Base-by-base conservation (phyloP, 2,888 invertebrate species). In the Beris morrisii region DNA sequence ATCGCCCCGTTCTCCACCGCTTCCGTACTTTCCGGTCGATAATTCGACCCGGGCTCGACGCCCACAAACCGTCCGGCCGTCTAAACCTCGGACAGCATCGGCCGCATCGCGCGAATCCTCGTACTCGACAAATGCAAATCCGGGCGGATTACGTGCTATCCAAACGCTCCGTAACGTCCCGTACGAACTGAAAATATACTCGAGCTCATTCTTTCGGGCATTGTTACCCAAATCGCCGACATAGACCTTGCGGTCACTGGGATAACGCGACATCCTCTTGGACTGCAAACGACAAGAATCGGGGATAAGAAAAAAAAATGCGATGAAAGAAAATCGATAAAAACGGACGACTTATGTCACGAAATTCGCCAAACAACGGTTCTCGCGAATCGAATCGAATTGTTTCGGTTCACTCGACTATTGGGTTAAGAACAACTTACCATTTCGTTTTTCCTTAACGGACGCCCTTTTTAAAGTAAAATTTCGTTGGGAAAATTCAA, bases 91-190 rank as follows among this genome's bases (percentile, higher is more conserved):
- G 69, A 95, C 93, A 31, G 95, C 93, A 81, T 95, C 95, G 75
- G 94, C 93, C 9, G 95, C 95, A 80, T 97, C 97, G 70, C 81
- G 73, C 5, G 92, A 87, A 80, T 97, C 95, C 82, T 95, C 95
- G 78, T 92, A 95, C 79, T 95, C 95, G 2, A 95, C 93, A 81
- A 95, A 95, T 6, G 95, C 95, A 81, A 96, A 95, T 63, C 95
- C 97, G 67, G 97, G 95, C 11, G 80, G 80, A 80, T 97, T 95
- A 73, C 96, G 85, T 0, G 97, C 97, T n/a, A 97, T 95, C 97
- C 97, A 97, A 54, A 97, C 96, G 82, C 94, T 96, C 74, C 93
- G 86, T 73, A 97, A 82, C 1, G 93, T 91, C 11, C 97, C 97
- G 77, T 95, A 97, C 75, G 94, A 91, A 68, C 91, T 89, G 82